Evolutionary conservation across 2,113 vertebrate species (phyloP).

Genomic region (Origma solitaria): DNA sequence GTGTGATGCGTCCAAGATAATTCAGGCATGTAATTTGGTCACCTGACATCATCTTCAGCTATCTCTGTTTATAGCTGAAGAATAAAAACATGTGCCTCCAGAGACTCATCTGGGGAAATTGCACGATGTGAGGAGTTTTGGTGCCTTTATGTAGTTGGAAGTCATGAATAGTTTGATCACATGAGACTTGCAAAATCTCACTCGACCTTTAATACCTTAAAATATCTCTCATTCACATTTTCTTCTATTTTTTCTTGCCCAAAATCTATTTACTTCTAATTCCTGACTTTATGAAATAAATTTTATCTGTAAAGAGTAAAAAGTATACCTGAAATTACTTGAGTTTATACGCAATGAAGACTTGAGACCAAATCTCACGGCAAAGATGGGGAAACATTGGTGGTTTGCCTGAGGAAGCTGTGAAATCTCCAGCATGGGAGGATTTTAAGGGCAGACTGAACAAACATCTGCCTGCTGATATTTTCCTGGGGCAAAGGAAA

Average conservation of each 20-base stretch:
- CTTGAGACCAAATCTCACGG: background rate
- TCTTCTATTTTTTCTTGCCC: accelerated
- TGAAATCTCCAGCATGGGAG: background rate
- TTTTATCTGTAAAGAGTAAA: background rate
- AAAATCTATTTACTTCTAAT: background rate
- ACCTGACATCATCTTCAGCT: background rate
- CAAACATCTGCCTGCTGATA: background rate
- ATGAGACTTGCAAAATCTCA: background rate
- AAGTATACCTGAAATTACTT: background rate
- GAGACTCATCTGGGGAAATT: background rate
- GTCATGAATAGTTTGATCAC: background rate
- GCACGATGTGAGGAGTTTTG: background rate
- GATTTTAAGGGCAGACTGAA: background rate
- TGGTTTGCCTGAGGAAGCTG: background rate
- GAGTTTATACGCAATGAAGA: background rate
- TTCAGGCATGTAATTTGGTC: background rate
- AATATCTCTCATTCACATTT: background rate
- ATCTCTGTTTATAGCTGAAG: background rate
- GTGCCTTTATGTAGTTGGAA: background rate
- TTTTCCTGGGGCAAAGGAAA: background rate
- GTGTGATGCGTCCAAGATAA: accelerated
- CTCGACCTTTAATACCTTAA: background rate
- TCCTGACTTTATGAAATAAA: background rate
- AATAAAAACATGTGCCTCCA: background rate
- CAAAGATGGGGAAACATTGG: background rate